phyloP scores from a whole-genome alignment of 1,140 invertebrate species.

The Trichomalopsis sarcophagae region DNA sequence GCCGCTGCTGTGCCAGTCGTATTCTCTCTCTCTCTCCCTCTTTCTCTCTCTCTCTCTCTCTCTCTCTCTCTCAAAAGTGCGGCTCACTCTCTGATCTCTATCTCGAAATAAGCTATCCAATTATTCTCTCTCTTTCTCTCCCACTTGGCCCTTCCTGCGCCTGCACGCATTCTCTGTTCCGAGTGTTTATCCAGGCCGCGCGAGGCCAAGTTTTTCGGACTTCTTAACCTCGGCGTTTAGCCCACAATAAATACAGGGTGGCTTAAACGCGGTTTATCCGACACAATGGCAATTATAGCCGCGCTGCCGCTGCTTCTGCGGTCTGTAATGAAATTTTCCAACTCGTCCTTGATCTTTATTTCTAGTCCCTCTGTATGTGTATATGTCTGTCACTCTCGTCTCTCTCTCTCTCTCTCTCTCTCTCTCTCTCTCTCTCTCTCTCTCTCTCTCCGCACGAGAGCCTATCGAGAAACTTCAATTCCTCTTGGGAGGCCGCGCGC shows the following conservation, averaged over 20 bases:
- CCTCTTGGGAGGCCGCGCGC: slow-evolving; percentile 50
- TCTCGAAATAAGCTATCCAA: slow-evolving; percentile 34
- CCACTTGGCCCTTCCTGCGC: not conserved
- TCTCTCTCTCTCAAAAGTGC: not conserved
- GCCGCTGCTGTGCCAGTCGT: no score
- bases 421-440: no score
- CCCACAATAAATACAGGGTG: slow-evolving; percentile 1
- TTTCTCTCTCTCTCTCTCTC: not conserved
- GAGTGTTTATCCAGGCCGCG: not conserved
- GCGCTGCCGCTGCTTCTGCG: not conserved
- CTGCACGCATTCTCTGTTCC: not conserved
- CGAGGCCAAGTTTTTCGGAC: slow-evolving; percentile 21
- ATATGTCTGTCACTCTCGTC: not conserved
- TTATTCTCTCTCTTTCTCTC: slow-evolving; percentile 13
- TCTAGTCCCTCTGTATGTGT: not conserved
- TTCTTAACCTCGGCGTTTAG: slow-evolving; percentile 6
- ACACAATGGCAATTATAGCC: not conserved
- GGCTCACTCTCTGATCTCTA: slow-evolving; percentile 9
- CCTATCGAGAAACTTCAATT: slow-evolving; percentile 59
- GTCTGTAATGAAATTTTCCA: not conserved
- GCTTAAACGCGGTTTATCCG: slow-evolving; percentile 14
- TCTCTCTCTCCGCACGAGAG: not conserved
- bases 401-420: no score
- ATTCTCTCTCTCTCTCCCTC: not conserved
- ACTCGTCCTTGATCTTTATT: slow-evolving; percentile 18